Evolutionary conservation across 2,113 vertebrate genomes (phyloP).

Genomic region (Dendropsophus ebraccatus): DNA sequence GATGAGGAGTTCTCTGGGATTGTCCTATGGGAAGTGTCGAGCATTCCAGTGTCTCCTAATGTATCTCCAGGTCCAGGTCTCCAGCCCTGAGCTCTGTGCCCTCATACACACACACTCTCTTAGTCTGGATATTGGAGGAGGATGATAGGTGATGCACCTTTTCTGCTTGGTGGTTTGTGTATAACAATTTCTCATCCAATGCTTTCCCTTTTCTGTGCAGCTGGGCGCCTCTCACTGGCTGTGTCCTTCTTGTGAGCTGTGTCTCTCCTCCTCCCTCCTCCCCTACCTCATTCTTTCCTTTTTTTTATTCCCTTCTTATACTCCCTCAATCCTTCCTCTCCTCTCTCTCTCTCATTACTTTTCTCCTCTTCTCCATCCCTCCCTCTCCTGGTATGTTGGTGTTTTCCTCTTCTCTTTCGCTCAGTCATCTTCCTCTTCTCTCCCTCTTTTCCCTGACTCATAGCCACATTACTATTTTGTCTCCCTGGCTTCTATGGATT

Average conservation of each 20-base stretch:
- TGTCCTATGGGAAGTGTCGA: slow-evolving; percentile 17
- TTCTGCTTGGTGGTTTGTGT: slow-evolving; percentile 50
- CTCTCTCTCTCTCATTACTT: slow-evolving; percentile 38
- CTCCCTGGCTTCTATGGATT: too few relatives aligned
- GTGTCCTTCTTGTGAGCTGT: slow-evolving; percentile 29
- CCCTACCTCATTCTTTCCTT: slow-evolving; percentile 41
- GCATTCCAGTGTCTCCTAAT: slow-evolving; percentile 23
- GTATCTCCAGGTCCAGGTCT: slow-evolving; percentile 15
- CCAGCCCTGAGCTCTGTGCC: slow-evolving; percentile 9
- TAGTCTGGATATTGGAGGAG: slow-evolving; percentile 14
- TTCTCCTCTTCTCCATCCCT: slow-evolving; percentile 29
- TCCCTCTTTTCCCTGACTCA: slow-evolving; percentile 12
- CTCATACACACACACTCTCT: neutral
- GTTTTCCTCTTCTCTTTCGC: slow-evolving; percentile 19
- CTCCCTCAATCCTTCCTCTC: slow-evolving; percentile 2
- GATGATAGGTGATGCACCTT: slow-evolving; percentile 52
- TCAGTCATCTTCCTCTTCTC: slow-evolving; percentile 6
- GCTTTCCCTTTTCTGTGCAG: slow-evolving; percentile 53
- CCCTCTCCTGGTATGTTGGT: slow-evolving; percentile 51
- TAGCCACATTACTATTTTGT: slow-evolving; percentile 10
- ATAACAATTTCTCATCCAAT: slow-evolving; percentile 51
- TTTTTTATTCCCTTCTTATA: slow-evolving; percentile 1
- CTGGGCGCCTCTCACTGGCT: slow-evolving; percentile 53
- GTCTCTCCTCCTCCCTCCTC: slow-evolving; percentile 20
- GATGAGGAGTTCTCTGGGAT: neutral